Base-by-base conservation (phyloP, 2,888 invertebrate genomes). In the Harpalus rufipes region DNA sequence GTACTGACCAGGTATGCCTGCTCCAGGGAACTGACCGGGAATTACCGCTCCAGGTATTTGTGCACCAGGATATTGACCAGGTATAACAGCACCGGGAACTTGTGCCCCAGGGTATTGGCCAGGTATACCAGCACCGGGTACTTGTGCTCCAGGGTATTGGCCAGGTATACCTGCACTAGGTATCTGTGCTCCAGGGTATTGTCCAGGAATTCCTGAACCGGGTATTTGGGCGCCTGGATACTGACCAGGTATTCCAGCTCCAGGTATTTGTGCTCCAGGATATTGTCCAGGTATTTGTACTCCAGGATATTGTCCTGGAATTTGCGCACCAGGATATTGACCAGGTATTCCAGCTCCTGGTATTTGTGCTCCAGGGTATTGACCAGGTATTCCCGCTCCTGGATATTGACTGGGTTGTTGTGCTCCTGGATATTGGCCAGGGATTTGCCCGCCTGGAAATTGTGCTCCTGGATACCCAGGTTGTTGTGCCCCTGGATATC, bases 401-500 rank as follows among this genome's bases (percentile, higher is more conserved):
- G 84, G 80, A 61, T 39, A 78, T 44, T 68, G 84, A 86, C 6
- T 87, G 12, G 82, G 72, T 10, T 12, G 21, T 76, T 81, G 81
- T 16, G 78, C 63, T 2, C 78, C 84, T 14, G 78, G 80, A 51
- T 72, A 72, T 81, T 79, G 82, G 39, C 68, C 84, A 7, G 76
- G 59, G 0, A 58, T 21, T 59, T 72, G 81, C 8, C 18, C 85
- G 0, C 12, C 82, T 44, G 82, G 78, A 18, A 68, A 25, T 74
- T 63, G 78, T 0, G 21, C 79, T 10, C 85, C 83, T 32, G 80
- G n/a, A n/a, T n/a, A n/a, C n/a, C n/a, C n/a, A n/a, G n/a, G 81
- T 76, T 44, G 44, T 16, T 76, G 82, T 16, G 56, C 74, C 84
- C 86, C 86, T 84, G 86, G 85, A 18, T 85, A 85, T 79, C 84